Base-by-base conservation (phyloP, 2,113 vertebrate genomes). In the Lethenteron camtschaticum region DNA sequence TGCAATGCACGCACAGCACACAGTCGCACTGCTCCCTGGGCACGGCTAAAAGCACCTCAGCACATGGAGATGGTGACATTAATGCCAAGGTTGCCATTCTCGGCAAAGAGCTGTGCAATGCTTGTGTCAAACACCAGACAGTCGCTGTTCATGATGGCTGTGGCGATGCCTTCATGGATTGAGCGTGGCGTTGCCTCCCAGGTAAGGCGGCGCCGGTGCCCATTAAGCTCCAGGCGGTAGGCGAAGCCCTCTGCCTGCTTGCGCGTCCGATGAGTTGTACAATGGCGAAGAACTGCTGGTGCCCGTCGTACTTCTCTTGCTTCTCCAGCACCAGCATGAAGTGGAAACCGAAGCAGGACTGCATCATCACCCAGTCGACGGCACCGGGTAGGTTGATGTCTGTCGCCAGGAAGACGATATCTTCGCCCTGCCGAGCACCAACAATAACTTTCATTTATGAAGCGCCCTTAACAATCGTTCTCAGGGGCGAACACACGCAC, bases 291-390 rank as follows among this genome's bases (percentile, higher is more conserved):
- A 84, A 84, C 77, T 82, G 83, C 75, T 82, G 82, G 72, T 82
- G 82, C 59, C 81, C 83, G 57, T 82, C 81, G 57, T 80, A 84
- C 74, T 82, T 83, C 77, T 83, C 81, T 76, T 83, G 81, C 75
- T 83, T 84, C 76, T 84, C 82, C 73, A 84, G 74, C 4, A 84
- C 83, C 75, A 84, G 75, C 83, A 84, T 82, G 76, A 84, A 84
- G 77, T 83, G 81, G 72, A 81, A 81, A 56, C 80, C 81, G 71
- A 84, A 83, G 55, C 83, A 84, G 6, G 81, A 82, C 77, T 84
- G 83, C 83, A 84, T 82, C 83, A 83, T 84, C 71, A 84, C 82
- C 83, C 82, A 83, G 81, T 83, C 83, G 70, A 83, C 82, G 0
- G 81, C 81, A 3, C 81, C 83, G 0, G 82, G 80, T 66, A 83